Conservation (phyloP, 2,888 invertebrate genomes). For the Litoditis marina region DNA sequence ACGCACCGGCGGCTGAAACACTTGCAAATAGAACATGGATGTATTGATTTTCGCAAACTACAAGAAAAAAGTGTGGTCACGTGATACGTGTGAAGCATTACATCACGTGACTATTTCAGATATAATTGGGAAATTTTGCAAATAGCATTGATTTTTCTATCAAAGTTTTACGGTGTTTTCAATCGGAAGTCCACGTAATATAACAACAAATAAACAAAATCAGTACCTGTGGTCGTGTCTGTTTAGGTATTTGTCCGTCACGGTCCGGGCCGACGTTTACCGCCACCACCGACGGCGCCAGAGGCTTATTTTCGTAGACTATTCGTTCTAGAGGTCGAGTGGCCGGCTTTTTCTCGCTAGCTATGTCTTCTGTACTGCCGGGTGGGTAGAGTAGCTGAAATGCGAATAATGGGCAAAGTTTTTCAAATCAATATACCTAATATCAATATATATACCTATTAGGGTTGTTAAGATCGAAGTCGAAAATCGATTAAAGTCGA, state of each 20-base stretch:
- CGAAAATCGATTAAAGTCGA: no score
- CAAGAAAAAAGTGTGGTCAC: neutral
- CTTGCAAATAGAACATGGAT: no score
- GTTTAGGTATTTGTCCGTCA: no score
- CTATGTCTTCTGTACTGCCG: conserved; percentile 35
- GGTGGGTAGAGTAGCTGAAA: conserved; percentile 35
- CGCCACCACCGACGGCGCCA: conserved; percentile 15
- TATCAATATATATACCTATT: neutral
- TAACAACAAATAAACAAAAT: neutral
- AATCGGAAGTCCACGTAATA: no score
- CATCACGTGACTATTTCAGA: neutral
- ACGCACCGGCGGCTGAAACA: conserved; percentile 4
- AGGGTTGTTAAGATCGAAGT: no score
- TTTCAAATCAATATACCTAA: no score
- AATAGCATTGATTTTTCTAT: no score
- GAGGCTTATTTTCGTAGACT: conserved; percentile 34
- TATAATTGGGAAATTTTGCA: neutral
- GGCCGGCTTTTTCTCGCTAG: conserved; percentile 33
- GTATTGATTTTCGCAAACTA: no score
- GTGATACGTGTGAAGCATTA: no score
- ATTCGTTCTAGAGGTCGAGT: conserved; percentile 27
- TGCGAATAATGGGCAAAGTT: no score
- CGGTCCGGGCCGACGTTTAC: no score
- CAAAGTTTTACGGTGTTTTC: no score
- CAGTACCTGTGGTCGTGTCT: neutral